Percentiles rank a stretch among this genome's conserved stretches.
Evolutionary conservation across 2,797 vertebrate genomes (phyloP).

Genomic region (Mormyrops boulengeri): DNA sequence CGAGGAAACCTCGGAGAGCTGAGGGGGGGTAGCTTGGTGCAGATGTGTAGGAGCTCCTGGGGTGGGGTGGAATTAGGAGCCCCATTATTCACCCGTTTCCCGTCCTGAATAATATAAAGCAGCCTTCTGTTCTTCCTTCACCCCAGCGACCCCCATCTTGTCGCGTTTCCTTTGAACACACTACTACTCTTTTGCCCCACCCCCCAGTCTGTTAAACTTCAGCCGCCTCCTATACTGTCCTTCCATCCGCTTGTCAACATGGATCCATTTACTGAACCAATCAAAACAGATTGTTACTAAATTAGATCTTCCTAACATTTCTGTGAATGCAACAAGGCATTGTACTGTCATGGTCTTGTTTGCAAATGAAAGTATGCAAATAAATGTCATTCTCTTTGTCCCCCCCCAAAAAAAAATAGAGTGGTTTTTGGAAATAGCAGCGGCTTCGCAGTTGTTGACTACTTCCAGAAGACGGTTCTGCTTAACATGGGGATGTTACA

Average conservation of each 20-base stretch:
- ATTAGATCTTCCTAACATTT: not conserved
- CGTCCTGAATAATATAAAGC: not conserved
- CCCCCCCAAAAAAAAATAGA: conserved; percentile 49
- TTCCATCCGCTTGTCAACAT: not conserved
- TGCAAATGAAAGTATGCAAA: not conserved
- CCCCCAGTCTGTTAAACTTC: not conserved
- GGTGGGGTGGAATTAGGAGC: not conserved
- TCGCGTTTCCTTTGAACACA: not conserved
- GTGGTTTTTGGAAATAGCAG: conserved; percentile 94
- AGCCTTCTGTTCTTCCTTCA: not conserved
- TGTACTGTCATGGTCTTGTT: not conserved
- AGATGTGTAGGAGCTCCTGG: not conserved
- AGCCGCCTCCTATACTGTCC: not conserved
- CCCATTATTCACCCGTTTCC: not conserved
- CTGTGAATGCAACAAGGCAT: not conserved
- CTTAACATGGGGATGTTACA: conserved; percentile 84
- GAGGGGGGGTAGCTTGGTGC: not conserved
- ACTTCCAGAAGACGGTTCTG: conserved; percentile 88
- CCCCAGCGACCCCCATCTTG: not conserved
- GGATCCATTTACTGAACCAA: not conserved
- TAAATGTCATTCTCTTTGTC: not conserved
- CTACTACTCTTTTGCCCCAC: not conserved
- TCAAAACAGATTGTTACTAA: not conserved
- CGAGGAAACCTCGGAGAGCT: not conserved
- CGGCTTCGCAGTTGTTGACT: conserved; percentile 92